Evolutionary conservation across 2,113 vertebrate species (phyloP).

Genomic region (Catharus fuscescens): DNA sequence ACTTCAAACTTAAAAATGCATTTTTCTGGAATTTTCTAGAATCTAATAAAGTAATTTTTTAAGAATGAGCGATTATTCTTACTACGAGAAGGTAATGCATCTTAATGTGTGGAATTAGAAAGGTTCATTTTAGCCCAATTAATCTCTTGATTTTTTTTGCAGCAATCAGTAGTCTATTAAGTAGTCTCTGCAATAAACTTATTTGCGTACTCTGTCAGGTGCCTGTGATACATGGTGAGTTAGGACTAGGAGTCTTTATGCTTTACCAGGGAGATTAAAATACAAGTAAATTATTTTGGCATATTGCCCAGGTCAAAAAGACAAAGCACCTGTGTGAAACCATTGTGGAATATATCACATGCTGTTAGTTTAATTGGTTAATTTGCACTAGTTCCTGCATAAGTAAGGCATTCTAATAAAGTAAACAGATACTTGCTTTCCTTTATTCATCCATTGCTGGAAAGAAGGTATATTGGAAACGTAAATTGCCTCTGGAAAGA

Average conservation of each 20-base stretch:
- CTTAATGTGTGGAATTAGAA: neutral
- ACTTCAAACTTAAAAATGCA: neutral
- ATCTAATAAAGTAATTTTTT: neutral
- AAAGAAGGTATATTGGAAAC: neutral
- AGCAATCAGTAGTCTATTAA: slow-evolving; percentile 20
- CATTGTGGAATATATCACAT: neutral
- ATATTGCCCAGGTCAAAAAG: neutral
- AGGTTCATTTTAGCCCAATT: neutral
- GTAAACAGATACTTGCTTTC: neutral
- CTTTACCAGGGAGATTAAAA: neutral
- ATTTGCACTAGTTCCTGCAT: neutral
- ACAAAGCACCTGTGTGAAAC: neutral
- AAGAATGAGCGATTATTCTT: slow-evolving; percentile 22
- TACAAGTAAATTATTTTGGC: neutral
- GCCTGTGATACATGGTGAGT: neutral
- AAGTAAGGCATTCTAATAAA: neutral
- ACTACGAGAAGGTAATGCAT: neutral
- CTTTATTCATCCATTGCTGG: neutral
- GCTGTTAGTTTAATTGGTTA: neutral
- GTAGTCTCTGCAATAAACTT: neutral
- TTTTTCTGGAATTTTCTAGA: neutral
- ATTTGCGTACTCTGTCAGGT: neutral
- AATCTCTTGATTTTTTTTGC: slow-evolving; percentile 11
- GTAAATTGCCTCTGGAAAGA: neutral
- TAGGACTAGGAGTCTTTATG: neutral